Base-by-base conservation (phyloP, 2,113 vertebrate genomes). In the Indicator indicator region DNA sequence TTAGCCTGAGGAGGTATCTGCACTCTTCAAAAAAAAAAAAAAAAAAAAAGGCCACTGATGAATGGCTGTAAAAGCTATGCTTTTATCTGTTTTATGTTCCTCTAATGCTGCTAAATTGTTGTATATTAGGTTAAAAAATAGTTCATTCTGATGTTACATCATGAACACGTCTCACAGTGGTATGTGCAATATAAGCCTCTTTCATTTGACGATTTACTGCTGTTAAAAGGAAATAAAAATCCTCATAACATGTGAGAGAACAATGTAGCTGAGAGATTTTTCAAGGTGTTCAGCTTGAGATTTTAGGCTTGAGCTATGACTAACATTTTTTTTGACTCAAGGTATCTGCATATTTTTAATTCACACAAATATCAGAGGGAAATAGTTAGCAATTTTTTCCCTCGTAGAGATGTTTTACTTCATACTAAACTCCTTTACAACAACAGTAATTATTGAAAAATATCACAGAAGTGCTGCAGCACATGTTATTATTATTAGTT, bases 391-490 rank as follows among this genome's bases (percentile, higher is more conserved):
- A 92, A 58, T 94, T 89, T 89, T 81, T 87, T 40, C 54, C 30
- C 64, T 59, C 44, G 40, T 78, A 74, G 88, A 86, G 56, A 86
- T 95, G 92, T 94, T 95, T 89, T 95, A 95, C 82, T 95, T 94
- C 91, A 83, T 55, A 86, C 69, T 96, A 81, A 93, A 92, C 64
- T 89, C 82, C 67, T 95, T 89, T 91, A 87, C 84, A 95, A 92
- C 91, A 96, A 86, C 90, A 95, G 73, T 92, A 96, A 96, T 96
- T 94, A 96, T 93, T 94, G 89, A 88, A 95, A 96, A 97, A 94
- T 95, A 93, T 78, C 90, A 96, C 88, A 81, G 92, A 96, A 95
- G 65, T 90, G 56, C 86, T 87, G 68, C 82, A 83, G 81, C 52
- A 46, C 82, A 72, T 91, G 83, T 82, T 95, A 94, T 95, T 91